Percentiles rank a stretch among this genome's conserved stretches.
Evolutionary conservation across 1,140 invertebrate genomes (phyloP).

Genomic region (Trichonephila clavipes): DNA sequence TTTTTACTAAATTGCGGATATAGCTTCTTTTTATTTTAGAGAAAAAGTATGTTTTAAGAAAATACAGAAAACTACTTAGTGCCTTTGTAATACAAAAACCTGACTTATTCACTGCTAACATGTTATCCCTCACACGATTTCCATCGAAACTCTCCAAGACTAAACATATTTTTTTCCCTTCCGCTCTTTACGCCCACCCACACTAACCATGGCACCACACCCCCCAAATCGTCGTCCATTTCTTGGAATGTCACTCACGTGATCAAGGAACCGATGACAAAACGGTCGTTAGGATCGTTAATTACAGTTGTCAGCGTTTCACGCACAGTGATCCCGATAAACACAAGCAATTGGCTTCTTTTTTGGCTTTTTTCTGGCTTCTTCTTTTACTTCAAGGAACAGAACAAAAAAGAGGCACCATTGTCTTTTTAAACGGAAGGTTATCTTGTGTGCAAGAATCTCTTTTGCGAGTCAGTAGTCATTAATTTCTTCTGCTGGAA

Average conservation of each 20-base stretch:
- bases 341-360: constrained; percentile 64
- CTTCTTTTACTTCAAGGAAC: background rate
- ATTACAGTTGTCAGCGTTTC: constrained; percentile 54
- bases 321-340: constrained; percentile 49
- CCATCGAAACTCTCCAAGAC: background rate
- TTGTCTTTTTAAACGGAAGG: constrained; percentile 34
- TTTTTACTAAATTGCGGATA: too few species aligned
- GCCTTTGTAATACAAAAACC: too few species aligned
- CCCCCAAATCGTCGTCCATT: constrained; percentile 4
- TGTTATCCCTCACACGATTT: background rate
- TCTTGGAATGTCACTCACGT: constrained; percentile 33
- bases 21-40: too few species aligned
- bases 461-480: constrained; percentile 38
- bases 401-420: background rate
- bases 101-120: too few species aligned
- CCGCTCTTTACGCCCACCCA: background rate
- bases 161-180: background rate
- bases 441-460: background rate
- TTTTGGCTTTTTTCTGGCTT: too few species aligned
- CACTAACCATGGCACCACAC: too few species aligned
- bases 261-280: constrained; percentile 43
- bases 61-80: too few species aligned
- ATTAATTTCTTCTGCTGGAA: constrained; percentile 30
- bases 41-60: too few species aligned
- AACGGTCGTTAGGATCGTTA: constrained; percentile 58